phyloP scores from a whole-genome alignment of 2,797 vertebrate species.

The Myioborus melanocephalus region DNA sequence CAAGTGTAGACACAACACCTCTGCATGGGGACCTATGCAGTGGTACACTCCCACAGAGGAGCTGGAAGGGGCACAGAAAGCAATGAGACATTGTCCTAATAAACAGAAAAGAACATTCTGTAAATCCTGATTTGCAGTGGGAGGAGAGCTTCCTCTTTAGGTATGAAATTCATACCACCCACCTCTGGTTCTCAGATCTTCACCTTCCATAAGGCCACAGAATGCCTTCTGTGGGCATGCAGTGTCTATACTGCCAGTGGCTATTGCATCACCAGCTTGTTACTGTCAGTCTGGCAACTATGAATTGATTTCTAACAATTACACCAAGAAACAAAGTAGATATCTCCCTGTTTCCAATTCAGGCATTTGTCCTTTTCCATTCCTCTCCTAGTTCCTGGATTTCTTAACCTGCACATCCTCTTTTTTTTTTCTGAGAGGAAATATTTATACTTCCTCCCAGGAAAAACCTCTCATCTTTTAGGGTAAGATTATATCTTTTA shows the following conservation, averaged over 20 bases:
- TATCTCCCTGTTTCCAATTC: neutral
- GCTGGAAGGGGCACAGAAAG: neutral
- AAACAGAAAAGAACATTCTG: neutral
- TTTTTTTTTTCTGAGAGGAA: neutral
- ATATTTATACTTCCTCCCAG: neutral
- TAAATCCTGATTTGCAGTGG: neutral
- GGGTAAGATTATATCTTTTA: neutral
- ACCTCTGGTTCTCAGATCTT: neutral
- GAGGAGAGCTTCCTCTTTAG: neutral
- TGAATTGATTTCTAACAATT: neutral
- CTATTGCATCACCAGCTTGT: neutral
- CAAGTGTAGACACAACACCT: neutral
- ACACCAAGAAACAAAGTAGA: neutral
- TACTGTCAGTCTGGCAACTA: neutral
- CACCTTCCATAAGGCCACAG: neutral
- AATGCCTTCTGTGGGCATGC: neutral
- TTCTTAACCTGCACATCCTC: neutral
- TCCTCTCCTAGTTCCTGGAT: neutral
- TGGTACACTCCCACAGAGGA: neutral
- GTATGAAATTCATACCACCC: neutral
- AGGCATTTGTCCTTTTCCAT: neutral
- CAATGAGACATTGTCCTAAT: neutral
- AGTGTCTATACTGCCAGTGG: neutral
- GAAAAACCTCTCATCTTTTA: neutral
- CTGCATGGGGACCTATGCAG: neutral